phyloP scores from a whole-genome alignment of 2,888 invertebrate genomes.

The Coleophora flavipennella region DNA sequence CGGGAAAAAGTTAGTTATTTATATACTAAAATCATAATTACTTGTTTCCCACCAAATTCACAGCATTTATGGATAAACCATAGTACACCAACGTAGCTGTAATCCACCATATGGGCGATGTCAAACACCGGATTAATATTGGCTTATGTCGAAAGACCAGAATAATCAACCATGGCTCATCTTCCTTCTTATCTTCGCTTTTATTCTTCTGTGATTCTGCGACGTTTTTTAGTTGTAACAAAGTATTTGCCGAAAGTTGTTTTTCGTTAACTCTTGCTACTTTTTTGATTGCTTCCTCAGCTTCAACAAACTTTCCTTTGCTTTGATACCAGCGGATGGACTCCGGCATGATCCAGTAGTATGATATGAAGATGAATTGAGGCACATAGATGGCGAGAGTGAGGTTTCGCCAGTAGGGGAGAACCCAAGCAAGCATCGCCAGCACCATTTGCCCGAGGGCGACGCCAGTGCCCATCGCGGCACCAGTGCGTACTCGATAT shows the following conservation, averaged over 20 bases:
- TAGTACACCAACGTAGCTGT: constrained; percentile 85
- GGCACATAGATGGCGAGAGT: constrained; percentile 79
- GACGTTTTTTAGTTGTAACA: constrained; percentile 48
- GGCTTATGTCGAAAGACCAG: no score
- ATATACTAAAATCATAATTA: no score
- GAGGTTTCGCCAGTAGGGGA: constrained; percentile 77
- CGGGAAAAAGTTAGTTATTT: no score
- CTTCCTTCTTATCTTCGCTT: constrained; percentile 9
- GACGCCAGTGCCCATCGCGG: constrained; percentile 78
- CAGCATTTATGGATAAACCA: constrained; percentile 83
- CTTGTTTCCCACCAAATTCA: constrained; percentile 78
- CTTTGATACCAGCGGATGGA: constrained; percentile 79
- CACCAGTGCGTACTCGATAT: constrained; percentile 78
- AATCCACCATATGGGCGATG: constrained; percentile 83
- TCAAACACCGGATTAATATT: no score
- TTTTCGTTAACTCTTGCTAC: constrained; percentile 1
- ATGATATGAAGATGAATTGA: constrained; percentile 69
- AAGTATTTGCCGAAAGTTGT: constrained; percentile 16
- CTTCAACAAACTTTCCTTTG: constrained; percentile 70
- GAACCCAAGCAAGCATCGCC: constrained; percentile 77
- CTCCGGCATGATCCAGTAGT: constrained; percentile 76
- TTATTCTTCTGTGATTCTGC: background rate
- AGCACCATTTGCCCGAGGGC: constrained; percentile 78
- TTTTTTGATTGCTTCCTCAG: constrained; percentile 33
- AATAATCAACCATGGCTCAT: constrained; percentile 19